phyloP scores from a whole-genome alignment of 1,140 invertebrate species.

The Acromyrmex charruanus region DNA sequence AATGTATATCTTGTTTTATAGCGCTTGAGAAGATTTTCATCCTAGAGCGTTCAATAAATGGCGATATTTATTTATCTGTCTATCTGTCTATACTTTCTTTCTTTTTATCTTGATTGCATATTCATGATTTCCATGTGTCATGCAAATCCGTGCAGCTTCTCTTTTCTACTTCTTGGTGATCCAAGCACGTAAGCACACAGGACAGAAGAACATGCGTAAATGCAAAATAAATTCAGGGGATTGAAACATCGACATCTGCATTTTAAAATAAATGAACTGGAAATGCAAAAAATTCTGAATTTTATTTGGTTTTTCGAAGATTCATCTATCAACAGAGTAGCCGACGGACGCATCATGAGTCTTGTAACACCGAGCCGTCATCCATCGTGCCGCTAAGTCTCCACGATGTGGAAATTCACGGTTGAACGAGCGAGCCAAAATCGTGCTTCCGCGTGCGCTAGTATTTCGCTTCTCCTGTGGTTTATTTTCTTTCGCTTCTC shows the following conservation, averaged over 20 bases:
- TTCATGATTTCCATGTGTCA: constrained; percentile 62
- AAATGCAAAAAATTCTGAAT: not conserved
- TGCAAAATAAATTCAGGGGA: not conserved
- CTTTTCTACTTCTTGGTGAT: not conserved
- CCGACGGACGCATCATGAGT: not conserved
- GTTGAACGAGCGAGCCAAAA: constrained; percentile 27
- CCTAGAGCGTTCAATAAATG: no score
- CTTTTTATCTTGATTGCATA: not conserved
- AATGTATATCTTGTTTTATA: no score
- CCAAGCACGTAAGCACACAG: not conserved
- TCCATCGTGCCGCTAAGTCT: constrained; percentile 37
- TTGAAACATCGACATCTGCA: not conserved
- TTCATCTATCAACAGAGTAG: constrained; percentile 13
- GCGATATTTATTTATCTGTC: no score
- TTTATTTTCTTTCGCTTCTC: constrained; percentile 23
- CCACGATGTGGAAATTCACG: constrained; percentile 37
- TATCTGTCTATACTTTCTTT: not conserved
- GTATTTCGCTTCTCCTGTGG: not conserved
- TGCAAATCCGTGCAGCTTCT: not conserved
- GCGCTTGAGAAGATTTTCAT: no score
- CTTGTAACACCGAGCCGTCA: not conserved
- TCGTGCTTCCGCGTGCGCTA: constrained; percentile 11
- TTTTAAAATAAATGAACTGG: not conserved
- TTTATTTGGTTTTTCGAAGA: not conserved
- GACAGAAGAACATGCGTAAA: no score